phyloP scores from a whole-genome alignment of 2,797 vertebrate genomes.

The Graptemys geographica region DNA sequence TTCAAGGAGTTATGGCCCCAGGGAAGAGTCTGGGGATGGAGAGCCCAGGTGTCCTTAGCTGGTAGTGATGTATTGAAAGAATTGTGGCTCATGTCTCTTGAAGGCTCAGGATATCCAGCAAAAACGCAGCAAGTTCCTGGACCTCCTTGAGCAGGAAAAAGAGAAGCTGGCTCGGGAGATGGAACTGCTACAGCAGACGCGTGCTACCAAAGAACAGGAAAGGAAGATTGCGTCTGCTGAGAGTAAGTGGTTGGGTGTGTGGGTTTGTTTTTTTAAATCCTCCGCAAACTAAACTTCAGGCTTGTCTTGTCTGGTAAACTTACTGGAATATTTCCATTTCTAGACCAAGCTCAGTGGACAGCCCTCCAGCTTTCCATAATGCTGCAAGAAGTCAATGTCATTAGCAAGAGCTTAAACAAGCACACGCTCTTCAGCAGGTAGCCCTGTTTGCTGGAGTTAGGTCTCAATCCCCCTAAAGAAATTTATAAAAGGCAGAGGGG shows the following conservation, averaged over 20 bases:
- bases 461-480: too few species aligned
- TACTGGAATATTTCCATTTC: too few species aligned
- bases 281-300: too few species aligned
- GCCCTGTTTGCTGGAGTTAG: too few species aligned
- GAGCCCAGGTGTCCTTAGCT: background rate
- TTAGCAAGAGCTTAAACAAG: too few species aligned
- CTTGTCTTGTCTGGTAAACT: too few species aligned
- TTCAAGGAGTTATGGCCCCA: background rate
- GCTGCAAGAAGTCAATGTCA: too few species aligned
- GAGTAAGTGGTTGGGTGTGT: background rate
- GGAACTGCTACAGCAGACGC: background rate
- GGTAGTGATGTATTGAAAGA: background rate
- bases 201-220: background rate
- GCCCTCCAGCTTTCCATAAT: too few species aligned
- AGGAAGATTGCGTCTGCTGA: background rate
- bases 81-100: background rate
- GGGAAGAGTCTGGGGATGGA: background rate
- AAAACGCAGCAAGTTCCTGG: background rate
- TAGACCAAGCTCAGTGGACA: too few species aligned
- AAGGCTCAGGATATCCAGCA: background rate
- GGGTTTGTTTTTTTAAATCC: too few species aligned
- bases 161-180: background rate
- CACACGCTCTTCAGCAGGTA: too few species aligned
- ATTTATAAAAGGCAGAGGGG: too few species aligned
- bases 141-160: background rate